phyloP scores from a whole-genome alignment of 2,797 vertebrate genomes.

The Discoglossus pictus region DNA sequence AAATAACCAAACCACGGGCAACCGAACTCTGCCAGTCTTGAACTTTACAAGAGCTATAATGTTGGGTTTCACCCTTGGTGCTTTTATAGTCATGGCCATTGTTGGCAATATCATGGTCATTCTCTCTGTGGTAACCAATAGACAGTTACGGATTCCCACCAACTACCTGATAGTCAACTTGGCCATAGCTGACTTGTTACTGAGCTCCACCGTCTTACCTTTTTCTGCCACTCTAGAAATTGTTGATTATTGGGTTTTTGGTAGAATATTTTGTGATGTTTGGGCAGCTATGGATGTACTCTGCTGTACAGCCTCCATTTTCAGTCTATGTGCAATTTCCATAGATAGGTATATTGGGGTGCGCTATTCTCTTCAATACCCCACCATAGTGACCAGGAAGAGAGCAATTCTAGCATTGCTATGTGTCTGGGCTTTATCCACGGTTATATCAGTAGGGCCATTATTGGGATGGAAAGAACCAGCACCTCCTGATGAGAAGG shows the following conservation, averaged over 20 bases:
- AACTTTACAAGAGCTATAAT: constrained; percentile 81
- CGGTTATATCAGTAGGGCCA: constrained; percentile 94
- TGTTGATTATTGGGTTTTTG: constrained; percentile 89
- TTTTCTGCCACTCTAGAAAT: constrained; percentile 92
- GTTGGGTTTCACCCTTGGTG: constrained; percentile 87
- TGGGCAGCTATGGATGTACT: constrained; percentile 97
- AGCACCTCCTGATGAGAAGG: constrained; percentile 85
- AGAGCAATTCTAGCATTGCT: constrained; percentile 88
- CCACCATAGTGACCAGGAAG: constrained; percentile 89
- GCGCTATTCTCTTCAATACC: constrained; percentile 91
- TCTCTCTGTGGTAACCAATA: constrained; percentile 93
- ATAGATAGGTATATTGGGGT: constrained; percentile 96
- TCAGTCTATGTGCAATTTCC: constrained; percentile 95
- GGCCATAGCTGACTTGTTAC: constrained; percentile 92
- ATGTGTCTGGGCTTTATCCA: constrained; percentile 87
- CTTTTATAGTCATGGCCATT: constrained; percentile 93
- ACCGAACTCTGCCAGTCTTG: constrained; percentile 71
- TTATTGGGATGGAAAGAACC: constrained; percentile 96
- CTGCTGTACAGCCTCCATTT: constrained; percentile 96
- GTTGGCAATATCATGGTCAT: constrained; percentile 95
- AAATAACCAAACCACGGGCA: constrained; percentile 73
- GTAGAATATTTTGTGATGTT: constrained; percentile 92
- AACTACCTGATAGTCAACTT: constrained; percentile 97
- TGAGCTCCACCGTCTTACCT: constrained; percentile 91
- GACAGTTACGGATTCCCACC: constrained; percentile 92